Conservation (phyloP, 2,113 vertebrate genomes). For the Tiliqua scincoides region DNA sequence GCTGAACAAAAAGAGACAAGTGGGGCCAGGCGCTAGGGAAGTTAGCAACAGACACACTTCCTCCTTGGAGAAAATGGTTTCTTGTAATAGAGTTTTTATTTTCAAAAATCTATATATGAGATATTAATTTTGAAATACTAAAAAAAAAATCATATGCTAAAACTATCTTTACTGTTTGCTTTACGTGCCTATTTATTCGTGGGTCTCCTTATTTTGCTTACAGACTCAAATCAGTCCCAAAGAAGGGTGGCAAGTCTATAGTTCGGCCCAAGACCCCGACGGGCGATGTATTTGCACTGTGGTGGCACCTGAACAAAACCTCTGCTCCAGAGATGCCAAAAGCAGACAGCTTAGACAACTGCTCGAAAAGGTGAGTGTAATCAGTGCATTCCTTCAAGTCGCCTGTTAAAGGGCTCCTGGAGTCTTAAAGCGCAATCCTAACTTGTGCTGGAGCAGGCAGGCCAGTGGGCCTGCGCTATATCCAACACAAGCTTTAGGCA, state of each 20-base stretch:
- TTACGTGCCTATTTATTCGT: background rate
- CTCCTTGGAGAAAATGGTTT: background rate
- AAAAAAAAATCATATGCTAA: background rate
- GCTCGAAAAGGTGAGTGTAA: slow-evolving; percentile 90
- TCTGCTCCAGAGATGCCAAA: slow-evolving; percentile 97
- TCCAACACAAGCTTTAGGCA: no score
- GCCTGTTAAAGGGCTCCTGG: background rate
- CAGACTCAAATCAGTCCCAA: slow-evolving; percentile 94
- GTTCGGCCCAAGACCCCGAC: slow-evolving; percentile 96
- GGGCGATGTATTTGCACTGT: slow-evolving; percentile 98
- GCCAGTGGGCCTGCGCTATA: no score
- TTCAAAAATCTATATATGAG: background rate
- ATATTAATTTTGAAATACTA: background rate
- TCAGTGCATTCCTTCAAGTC: background rate
- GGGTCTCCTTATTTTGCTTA: slow-evolving; percentile 46
- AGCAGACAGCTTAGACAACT: slow-evolving; percentile 95
- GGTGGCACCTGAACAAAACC: slow-evolving; percentile 95
- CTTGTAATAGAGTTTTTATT: background rate
- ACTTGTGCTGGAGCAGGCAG: no score
- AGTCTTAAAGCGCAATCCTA: no score
- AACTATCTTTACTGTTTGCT: background rate
- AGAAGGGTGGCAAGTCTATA: slow-evolving; percentile 99
- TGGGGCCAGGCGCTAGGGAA: background rate
- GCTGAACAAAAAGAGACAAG: background rate
- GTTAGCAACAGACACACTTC: background rate